Conservation (phyloP, 1,140 invertebrate genomes). For the Drosophila simulans region DNA sequence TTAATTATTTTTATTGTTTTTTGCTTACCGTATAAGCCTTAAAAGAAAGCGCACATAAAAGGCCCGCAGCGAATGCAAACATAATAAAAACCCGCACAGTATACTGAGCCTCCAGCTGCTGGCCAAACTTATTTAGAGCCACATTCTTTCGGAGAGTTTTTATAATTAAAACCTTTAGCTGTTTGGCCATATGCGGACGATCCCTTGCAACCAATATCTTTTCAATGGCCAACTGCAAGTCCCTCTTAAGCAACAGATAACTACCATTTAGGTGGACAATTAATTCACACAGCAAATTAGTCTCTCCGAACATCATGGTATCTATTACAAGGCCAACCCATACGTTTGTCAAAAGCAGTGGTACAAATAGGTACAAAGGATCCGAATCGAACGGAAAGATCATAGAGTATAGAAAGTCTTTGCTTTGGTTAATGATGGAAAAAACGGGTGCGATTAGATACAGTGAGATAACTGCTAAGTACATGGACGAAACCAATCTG, state of each 20-base stretch:
- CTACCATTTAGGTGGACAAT: slow-evolving; percentile 66
- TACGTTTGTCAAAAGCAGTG: slow-evolving; percentile 53
- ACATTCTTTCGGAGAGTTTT: slow-evolving; percentile 54
- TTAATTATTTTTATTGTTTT: too few species aligned
- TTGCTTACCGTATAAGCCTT: slow-evolving; percentile 68
- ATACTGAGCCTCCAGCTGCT: slow-evolving; percentile 61
- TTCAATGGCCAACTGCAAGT: slow-evolving; percentile 30
- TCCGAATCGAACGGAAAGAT: slow-evolving; percentile 49
- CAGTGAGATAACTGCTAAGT: slow-evolving; percentile 40
- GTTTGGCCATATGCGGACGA: slow-evolving; percentile 33
- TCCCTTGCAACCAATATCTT: slow-evolving; percentile 26
- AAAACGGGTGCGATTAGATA: slow-evolving; percentile 48
- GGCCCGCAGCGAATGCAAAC: slow-evolving; percentile 62
- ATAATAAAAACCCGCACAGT: slow-evolving; percentile 66
- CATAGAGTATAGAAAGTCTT: slow-evolving; percentile 65
- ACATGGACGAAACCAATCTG: slow-evolving; percentile 54
- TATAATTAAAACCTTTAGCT: slow-evolving; percentile 41
- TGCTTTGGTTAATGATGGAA: slow-evolving; percentile 31
- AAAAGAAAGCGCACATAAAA: slow-evolving; percentile 69
- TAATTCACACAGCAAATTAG: slow-evolving; percentile 58
- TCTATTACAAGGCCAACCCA: slow-evolving; percentile 67
- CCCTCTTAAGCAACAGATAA: slow-evolving; percentile 53
- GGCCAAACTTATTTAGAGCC: slow-evolving; percentile 51
- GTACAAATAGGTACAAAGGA: slow-evolving; percentile 55
- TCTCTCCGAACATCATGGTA: slow-evolving; percentile 65